These are phyloP conservation scores for Anas platyrhynchos DNA, from an alignment of 2,113 vertebrate genomes.

Conservation along the genomic window DNA sequence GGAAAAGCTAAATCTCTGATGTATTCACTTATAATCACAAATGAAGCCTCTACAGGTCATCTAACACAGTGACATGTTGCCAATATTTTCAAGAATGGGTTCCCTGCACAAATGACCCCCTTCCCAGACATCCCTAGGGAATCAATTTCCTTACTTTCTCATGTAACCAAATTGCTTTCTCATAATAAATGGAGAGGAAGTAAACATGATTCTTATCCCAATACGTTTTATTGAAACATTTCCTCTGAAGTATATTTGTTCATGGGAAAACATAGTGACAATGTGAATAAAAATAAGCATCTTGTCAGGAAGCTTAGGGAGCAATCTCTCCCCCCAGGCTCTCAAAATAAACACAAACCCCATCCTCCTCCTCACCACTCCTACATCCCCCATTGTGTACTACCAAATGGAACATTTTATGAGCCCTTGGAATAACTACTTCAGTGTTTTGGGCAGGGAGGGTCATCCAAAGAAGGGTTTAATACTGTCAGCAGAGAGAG, in stretches of 20 bases:
- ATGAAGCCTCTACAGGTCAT: background rate
- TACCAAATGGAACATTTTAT: background rate
- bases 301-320: slow-evolving; percentile 30
- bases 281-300: slow-evolving; percentile 49
- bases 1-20: background rate
- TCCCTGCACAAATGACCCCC: background rate
- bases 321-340: background rate
- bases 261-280: slow-evolving; percentile 55
- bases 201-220: background rate
- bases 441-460: background rate
- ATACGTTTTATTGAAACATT: slow-evolving; percentile 25
- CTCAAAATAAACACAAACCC: background rate
- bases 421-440: background rate
- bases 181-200: slow-evolving; percentile 41
- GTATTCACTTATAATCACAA: background rate
- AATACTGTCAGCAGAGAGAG: background rate
- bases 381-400: background rate
- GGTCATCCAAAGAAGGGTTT: background rate
- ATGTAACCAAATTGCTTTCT: slow-evolving; percentile 33
- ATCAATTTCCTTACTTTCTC: slow-evolving; percentile 39
- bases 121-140: slow-evolving; percentile 23
- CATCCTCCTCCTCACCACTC: background rate
- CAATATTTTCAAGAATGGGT: background rate
- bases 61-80: background rate
- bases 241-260: slow-evolving; percentile 59